Evolutionary conservation across 2,113 vertebrate species (phyloP).

Genomic region (Motacilla tschutschensis): DNA sequence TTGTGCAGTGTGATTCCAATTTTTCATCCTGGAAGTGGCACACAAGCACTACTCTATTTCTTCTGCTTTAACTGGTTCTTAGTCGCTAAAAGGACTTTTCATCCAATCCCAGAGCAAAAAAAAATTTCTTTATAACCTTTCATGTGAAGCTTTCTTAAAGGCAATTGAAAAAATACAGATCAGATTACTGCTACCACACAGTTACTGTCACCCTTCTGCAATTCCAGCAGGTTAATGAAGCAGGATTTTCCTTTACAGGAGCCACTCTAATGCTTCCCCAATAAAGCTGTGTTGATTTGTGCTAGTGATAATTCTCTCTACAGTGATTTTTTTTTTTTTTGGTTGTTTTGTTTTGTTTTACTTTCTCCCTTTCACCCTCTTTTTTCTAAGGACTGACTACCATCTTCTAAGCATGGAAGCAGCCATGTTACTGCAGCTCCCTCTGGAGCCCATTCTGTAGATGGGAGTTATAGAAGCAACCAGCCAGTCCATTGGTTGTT

Average conservation of each 20-base stretch:
- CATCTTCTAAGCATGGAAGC: neutral
- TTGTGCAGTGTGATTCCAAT: neutral
- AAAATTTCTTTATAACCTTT: neutral
- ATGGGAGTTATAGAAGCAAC: neutral
- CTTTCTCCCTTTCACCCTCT: accelerated
- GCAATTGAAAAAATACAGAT: neutral
- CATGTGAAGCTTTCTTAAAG: neutral
- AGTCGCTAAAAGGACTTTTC: neutral
- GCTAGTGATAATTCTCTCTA: neutral
- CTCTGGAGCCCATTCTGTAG: neutral
- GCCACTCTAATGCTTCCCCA: neutral
- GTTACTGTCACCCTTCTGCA: neutral
- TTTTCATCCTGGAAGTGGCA: neutral
- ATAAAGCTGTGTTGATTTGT: neutral
- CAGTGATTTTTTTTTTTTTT: accelerated
- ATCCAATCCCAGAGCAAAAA: neutral
- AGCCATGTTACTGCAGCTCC: neutral
- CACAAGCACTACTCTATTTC: neutral
- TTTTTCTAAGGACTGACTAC: neutral
- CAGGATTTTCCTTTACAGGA: neutral
- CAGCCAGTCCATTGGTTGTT: neutral
- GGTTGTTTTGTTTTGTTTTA: accelerated
- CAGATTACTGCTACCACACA: neutral
- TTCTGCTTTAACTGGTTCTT: neutral
- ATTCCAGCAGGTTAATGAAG: neutral